Conservation (phyloP, 2,888 invertebrate species). For the Rhagophthalmus giganteus region DNA sequence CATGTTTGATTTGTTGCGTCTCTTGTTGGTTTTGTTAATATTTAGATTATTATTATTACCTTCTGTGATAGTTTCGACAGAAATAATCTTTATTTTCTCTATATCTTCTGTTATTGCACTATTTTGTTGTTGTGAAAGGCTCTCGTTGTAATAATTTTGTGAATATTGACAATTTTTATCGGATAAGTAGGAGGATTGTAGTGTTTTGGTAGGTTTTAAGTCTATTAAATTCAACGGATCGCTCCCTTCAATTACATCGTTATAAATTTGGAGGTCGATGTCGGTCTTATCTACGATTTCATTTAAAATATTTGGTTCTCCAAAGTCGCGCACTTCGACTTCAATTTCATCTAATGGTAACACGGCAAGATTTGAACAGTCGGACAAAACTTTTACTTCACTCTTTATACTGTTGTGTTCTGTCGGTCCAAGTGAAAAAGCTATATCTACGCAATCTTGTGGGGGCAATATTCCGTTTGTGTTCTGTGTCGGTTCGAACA, state of each 20-base stretch:
- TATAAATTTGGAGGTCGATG: slow-evolving; percentile 10
- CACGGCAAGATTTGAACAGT: slow-evolving; percentile 5
- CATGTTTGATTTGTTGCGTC: slow-evolving; percentile 1
- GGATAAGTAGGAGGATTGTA: background rate
- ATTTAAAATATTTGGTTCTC: slow-evolving; percentile 17
- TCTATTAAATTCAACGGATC: background rate
- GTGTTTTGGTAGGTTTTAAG: background rate
- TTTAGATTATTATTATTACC: background rate
- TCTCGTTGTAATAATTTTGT: background rate
- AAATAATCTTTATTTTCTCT: slow-evolving; percentile 5
- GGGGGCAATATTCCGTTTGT: slow-evolving; percentile 12
- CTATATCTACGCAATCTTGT: slow-evolving; percentile 17
- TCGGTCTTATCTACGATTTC: slow-evolving; percentile 19
- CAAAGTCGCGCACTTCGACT: slow-evolving; percentile 12
- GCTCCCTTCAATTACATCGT: background rate
- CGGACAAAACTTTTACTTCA: slow-evolving; percentile 3
- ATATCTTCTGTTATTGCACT: background rate
- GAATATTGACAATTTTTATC: background rate
- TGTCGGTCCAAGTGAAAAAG: background rate
- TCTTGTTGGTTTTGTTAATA: background rate
- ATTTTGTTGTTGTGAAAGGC: background rate
- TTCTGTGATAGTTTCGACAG: background rate
- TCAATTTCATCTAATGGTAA: slow-evolving; percentile 14
- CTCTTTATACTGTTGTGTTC: background rate
- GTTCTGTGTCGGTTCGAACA: slow-evolving; percentile 31